Evolutionary conservation across 2,113 vertebrate genomes (phyloP), one percentile per base, ranked within the genome.

Genomic region (Pangasianodon hypophthalmus): DNA sequence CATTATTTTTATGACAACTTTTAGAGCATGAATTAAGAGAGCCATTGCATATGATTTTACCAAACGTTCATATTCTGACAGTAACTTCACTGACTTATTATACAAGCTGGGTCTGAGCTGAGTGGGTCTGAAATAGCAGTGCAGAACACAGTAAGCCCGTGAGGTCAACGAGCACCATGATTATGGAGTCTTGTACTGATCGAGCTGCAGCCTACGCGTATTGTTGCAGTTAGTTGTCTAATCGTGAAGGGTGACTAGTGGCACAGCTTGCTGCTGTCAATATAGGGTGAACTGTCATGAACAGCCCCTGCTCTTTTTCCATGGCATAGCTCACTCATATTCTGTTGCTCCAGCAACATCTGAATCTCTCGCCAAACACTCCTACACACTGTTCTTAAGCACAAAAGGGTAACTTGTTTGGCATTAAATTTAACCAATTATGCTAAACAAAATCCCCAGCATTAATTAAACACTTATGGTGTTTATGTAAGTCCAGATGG

Each of bases 111-210:
- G n/a, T 62, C n/a, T 46, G 44, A 79, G 82, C 80, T 32, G 60
- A 48, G 90, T 91, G 87, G 83, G 83, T 79, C 67, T 44, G 77
- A 86, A 89, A 80, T 46, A 54, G 26, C 69, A 73, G 80, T 54
- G n/a, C 13, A 29, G 29, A 48, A 41, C 56, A 80, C 69, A 87
- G 54, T n/a, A n/a, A 90, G 89, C 58, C 46, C 64, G 37, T 64
- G 48, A 75, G 90, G 87, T 88, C 87, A 86, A 77, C n/a, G 8
- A 87, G 89, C 29, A 37, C 62, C 11, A 11, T 37, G 21, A 48
- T 62, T 64, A 80, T 69, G 48, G 1, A n/a, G 69, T 87, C 41
- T 52, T 14, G 48, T 73, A 84, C 69, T 84, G 46, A 75, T 83
- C 32, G 50, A 73, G 37, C 87, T 21, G 81, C 79, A 37, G 16